Evolutionary conservation across 2,113 vertebrate species (phyloP), one percentile per base, ranked within the genome.

Genomic region (Nanger granti): DNA sequence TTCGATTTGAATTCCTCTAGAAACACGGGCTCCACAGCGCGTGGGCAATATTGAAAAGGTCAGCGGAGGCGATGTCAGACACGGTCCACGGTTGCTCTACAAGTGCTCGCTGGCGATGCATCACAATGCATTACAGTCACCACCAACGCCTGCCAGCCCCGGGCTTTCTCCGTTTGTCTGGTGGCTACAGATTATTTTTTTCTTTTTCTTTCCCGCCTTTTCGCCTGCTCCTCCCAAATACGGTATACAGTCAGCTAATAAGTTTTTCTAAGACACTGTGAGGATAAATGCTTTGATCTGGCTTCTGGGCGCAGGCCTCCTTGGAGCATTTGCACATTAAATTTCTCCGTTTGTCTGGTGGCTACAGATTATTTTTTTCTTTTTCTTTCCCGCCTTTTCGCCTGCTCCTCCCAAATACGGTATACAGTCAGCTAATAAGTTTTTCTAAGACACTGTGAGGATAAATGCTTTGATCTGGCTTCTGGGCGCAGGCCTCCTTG

Each of bases 11-110:
- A 98, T 99, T 98, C 97, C 97, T 98, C 97, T 95, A 95, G 98
- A 99, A 99, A 98, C 97, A 96, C 97, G 80, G 90, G 98, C 97
- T 98, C 97, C 41, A 60, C 94, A 52, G 97, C 69, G 93, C 97
- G 97, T 82, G 98, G 98, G 96, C 98, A 97, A 11, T 97, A 97
- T 96, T 98, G 98, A 97, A 99, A 99, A 99, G 99, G 99, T 99
- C 98, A 98, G 98, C 7, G 86, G 79, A 98, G 98, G 98, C 98
- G 96, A 97, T 98, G 98, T 98, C 98, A 98, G 98, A 98, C 98
- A 98, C 31, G 97, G 98, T 98, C 98, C 98, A 88, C 62, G 96
- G 97, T 95, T 98, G 98, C 97, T 98, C 94, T 98, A 87, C 98
- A 96, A 98, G 97, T 59, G 96, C 97, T 95, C 96, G 80, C 95